Evolutionary conservation across 2,113 vertebrate genomes (phyloP).

Genomic region (human): GRCh38 chrX:7271001-7271500

Average conservation of each 20-base stretch:
- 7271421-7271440: neutral
- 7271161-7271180: neutral
- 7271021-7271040: neutral
- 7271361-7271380: neutral
- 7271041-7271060: neutral
- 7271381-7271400: neutral
- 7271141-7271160: rapidly evolving
- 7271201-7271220: neutral
- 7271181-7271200: neutral
- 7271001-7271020: neutral
- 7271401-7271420: too few species aligned
- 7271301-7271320: neutral
- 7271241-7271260: neutral
- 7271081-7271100: too few species aligned
- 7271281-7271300: too few species aligned
- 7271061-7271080: neutral
- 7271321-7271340: neutral
- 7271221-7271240: neutral
- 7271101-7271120: rapidly evolving
- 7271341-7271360: neutral
- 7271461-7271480: rapidly evolving
- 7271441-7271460: rapidly evolving
- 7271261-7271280: too few species aligned
- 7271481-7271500: neutral
- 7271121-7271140: rapidly evolving